Evolutionary conservation across 2,113 vertebrate genomes (phyloP), one percentile per base, ranked within the genome.

Genomic region (Reinhardtius hippoglossoides): DNA sequence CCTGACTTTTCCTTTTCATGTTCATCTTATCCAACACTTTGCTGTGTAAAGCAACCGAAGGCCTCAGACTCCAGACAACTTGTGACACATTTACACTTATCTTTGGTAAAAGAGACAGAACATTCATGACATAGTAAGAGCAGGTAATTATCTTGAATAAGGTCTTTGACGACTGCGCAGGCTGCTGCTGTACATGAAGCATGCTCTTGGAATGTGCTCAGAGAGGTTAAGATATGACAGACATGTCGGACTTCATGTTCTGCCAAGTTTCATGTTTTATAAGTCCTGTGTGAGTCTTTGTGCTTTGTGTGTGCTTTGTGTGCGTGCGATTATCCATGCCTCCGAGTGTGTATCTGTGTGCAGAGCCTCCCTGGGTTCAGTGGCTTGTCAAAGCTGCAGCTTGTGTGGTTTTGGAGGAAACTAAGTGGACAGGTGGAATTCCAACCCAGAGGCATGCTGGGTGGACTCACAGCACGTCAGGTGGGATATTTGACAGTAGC

Each of bases 341-440:
- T 46, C 44, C 12, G 67, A n/a, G 60, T 31, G 24, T 37, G n/a
- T 58, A 44, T 54, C 18, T 46, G 48, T 56, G 63, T 9, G 42
- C 1, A 68, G 10, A 65, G 50, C 56, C 35, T 76, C 57, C 54
- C 13, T 24, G 48, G 68, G 52, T 80, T 52, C 66, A 67, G 20
- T 58, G 58, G 23, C 80, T 62, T 63, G 63, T 87, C 84, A 80
- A 46, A 76, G 65, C 42, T 59, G 60, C 68, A 59, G 66, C n/a
- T 24, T 81, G 77, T 76, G 60, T 64, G 42, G 59, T 86, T 80
- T 55, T 73, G 35, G 27, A 78, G 23, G 23, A 77, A 76, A 44
- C 56, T 67, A 67, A 82, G 75, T 82, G 46, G 73, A 81, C 84
- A 87, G 87, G 85, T 83, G 67, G 81, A 75, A 66, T 74, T 80